Percentiles rank a stretch among this genome's conserved stretches.
Conservation (phyloP, 2,113 vertebrate genomes). For the Colius striatus region DNA sequence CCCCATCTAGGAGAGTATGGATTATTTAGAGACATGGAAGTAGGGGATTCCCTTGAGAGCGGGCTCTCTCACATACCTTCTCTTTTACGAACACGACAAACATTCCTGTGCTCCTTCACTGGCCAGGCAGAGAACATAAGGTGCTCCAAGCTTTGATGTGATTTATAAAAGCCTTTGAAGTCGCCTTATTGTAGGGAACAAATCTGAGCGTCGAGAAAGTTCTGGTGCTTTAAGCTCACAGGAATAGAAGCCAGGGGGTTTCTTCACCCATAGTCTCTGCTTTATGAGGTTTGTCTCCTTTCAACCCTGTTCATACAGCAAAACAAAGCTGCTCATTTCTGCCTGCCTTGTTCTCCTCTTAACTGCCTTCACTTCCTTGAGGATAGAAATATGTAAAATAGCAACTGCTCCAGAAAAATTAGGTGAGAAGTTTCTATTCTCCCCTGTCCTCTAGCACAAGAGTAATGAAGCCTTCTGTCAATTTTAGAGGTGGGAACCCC, state of each 20-base stretch:
- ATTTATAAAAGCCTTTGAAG: slow-evolving; percentile 1
- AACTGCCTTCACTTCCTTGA: neutral
- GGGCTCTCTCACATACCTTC: neutral
- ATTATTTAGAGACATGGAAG: slow-evolving; percentile 1
- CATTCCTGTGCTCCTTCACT: neutral
- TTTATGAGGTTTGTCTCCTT: neutral
- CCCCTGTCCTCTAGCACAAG: slow-evolving; percentile 4
- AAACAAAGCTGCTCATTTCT: slow-evolving; percentile 19
- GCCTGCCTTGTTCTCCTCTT: neutral
- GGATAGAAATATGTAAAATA: neutral
- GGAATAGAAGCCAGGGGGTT: neutral
- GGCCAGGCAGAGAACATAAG: neutral
- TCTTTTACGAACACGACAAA: neutral
- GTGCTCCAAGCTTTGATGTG: neutral
- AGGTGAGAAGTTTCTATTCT: slow-evolving; percentile 33
- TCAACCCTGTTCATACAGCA: neutral
- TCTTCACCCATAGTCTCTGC: neutral
- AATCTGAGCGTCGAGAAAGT: neutral
- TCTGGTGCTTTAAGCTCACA: neutral
- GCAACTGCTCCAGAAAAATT: slow-evolving; percentile 12
- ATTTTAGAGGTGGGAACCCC: neutral
- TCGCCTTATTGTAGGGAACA: neutral
- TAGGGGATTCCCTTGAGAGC: neutral
- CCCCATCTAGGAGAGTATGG: neutral
- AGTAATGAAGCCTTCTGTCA: slow-evolving; percentile 20